phyloP scores from a whole-genome alignment of 2,797 vertebrate species.

The Takifugu ocellatus region DNA sequence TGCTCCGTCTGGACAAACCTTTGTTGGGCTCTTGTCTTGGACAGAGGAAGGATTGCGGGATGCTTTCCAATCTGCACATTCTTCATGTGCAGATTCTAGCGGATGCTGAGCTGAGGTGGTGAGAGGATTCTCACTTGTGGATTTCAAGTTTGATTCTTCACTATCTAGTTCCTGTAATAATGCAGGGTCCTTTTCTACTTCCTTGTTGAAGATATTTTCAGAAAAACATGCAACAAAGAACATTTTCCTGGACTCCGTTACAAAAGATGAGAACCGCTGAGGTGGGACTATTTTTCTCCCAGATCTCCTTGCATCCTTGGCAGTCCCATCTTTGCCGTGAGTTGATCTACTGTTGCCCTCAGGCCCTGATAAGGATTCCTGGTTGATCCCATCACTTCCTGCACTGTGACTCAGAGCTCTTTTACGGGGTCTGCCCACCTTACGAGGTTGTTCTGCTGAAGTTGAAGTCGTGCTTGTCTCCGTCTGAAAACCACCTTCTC shows the following conservation, averaged over 20 bases:
- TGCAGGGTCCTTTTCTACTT: constrained; percentile 59
- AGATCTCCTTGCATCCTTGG: constrained; percentile 70
- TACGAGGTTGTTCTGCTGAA: constrained; percentile 2
- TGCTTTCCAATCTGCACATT: constrained; percentile 16
- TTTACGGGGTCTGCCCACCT: constrained; percentile 6
- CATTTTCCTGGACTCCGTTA: constrained; percentile 82
- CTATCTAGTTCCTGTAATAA: constrained; percentile 27
- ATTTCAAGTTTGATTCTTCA: constrained; percentile 28
- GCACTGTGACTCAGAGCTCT: background rate
- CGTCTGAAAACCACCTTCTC: constrained; percentile 2
- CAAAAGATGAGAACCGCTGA: constrained; percentile 86
- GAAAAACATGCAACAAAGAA: constrained; percentile 74
- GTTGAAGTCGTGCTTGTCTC: constrained; percentile 1
- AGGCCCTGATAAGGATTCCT: constrained; percentile 15
- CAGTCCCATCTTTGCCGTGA: constrained; percentile 9
- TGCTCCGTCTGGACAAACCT: constrained; percentile 24
- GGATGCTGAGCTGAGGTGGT: constrained; percentile 17
- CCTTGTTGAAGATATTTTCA: constrained; percentile 71
- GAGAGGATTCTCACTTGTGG: constrained; percentile 16
- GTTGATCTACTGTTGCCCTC: constrained; percentile 8
- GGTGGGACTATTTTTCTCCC: constrained; percentile 86
- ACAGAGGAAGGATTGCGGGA: constrained; percentile 18
- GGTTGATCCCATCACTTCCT: constrained; percentile 3
- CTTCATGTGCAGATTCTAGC: constrained; percentile 21
- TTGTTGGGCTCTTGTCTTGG: constrained; percentile 27